Conservation (phyloP, 2,797 vertebrate species). For the Etheostoma perlongum region DNA sequence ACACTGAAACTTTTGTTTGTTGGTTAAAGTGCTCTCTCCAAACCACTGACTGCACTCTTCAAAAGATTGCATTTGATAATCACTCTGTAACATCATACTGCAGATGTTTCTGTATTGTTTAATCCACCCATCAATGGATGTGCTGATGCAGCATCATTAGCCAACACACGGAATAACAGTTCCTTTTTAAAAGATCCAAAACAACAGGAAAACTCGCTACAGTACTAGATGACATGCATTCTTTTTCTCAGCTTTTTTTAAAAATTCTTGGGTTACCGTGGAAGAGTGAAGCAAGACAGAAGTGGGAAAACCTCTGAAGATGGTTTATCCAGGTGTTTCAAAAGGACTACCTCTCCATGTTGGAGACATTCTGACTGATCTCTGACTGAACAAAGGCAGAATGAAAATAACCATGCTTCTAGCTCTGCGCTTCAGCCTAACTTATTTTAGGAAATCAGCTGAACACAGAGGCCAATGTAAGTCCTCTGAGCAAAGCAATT, state of each 20-base stretch:
- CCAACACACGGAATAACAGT: slow-evolving; percentile 6
- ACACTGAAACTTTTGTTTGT: slow-evolving; percentile 1
- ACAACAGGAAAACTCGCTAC: slow-evolving; percentile 20
- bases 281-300: slow-evolving; percentile 34
- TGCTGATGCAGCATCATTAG: slow-evolving; percentile 29
- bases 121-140: slow-evolving; percentile 5
- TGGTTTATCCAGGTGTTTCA: slow-evolving; percentile 69
- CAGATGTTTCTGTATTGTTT: slow-evolving; percentile 23
- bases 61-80: background rate
- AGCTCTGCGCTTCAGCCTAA: slow-evolving; percentile 46
- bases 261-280: slow-evolving; percentile 24
- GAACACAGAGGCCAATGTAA: slow-evolving; percentile 58
- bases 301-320: slow-evolving; percentile 54
- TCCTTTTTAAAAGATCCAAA: slow-evolving; percentile 24
- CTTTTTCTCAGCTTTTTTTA: slow-evolving; percentile 18
- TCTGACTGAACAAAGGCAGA: slow-evolving; percentile 67
- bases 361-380: slow-evolving; percentile 73
- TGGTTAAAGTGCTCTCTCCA: background rate
- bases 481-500: slow-evolving; percentile 59
- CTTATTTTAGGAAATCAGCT: slow-evolving; percentile 74
- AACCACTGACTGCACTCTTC: background rate
- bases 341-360: slow-evolving; percentile 57
- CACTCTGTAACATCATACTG: background rate
- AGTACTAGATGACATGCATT: slow-evolving; percentile 21
- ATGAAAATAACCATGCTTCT: slow-evolving; percentile 68